Evolutionary conservation across 1,140 invertebrate species (phyloP).

Genomic region (Achroia grisella): DNA sequence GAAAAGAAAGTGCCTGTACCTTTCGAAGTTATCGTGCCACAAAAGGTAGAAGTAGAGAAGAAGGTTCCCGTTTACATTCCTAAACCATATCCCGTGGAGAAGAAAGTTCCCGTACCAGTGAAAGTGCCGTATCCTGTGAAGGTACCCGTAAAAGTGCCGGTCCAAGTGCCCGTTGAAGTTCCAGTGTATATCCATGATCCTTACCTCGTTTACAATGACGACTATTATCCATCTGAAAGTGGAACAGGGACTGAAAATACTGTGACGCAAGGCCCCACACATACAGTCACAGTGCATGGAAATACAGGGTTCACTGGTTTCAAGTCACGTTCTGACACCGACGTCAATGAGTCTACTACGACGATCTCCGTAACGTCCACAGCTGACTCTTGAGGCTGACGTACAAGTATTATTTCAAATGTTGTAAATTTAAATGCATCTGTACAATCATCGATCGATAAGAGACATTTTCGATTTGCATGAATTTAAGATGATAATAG

Average conservation of each 20-base stretch:
- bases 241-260: slow-evolving; percentile 1
- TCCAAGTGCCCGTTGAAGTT: slow-evolving; percentile 59
- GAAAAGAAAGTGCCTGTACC: slow-evolving; percentile 68
- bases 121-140: slow-evolving; percentile 70
- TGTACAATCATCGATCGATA: background rate
- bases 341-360: slow-evolving; percentile 21
- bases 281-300: slow-evolving; percentile 43
- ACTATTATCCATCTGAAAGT: background rate
- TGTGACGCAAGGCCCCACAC: slow-evolving; percentile 22
- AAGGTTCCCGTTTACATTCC: slow-evolving; percentile 74
- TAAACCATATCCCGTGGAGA: slow-evolving; percentile 79
- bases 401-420: slow-evolving; percentile 11
- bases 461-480: background rate
- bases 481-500: too few relatives aligned
- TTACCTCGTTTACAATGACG: slow-evolving; percentile 20
- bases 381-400: slow-evolving; percentile 4
- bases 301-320: slow-evolving; percentile 40
- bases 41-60: slow-evolving; percentile 74
- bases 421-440: slow-evolving; percentile 11
- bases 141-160: slow-evolving; percentile 70
- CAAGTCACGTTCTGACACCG: slow-evolving; percentile 35
- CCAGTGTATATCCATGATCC: slow-evolving; percentile 48
- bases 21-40: slow-evolving; percentile 63
- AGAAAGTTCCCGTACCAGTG: slow-evolving; percentile 77
- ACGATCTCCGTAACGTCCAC: slow-evolving; percentile 9